Percentiles rank a stretch among this genome's conserved stretches.
These are phyloP conservation scores for Dinoponera quadriceps DNA, from an alignment of 1,140 invertebrate genomes.

Conservation along the genomic window DNA sequence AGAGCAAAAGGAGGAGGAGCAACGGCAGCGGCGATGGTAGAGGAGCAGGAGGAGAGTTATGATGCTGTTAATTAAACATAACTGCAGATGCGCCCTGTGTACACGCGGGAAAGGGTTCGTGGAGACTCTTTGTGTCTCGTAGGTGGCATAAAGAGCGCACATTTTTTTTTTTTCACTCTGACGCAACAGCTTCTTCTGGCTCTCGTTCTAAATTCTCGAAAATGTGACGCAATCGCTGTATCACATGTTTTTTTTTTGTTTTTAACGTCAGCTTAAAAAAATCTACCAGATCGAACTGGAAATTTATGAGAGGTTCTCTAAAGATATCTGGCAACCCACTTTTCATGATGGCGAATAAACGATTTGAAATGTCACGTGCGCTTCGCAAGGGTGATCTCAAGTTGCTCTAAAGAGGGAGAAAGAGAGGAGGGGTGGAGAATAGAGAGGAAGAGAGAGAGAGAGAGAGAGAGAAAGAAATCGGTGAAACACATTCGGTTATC, in stretches of 20 bases:
- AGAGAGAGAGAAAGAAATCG: background rate
- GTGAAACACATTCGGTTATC: conserved; percentile 34
- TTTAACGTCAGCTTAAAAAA: too few relatives aligned
- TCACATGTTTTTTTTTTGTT: background rate
- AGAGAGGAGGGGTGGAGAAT: background rate
- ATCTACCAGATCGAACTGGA: too few relatives aligned
- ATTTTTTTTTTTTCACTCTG: background rate
- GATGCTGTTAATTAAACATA: conserved; percentile 46
- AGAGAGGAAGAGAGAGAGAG: background rate
- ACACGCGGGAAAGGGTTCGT: conserved; percentile 1
- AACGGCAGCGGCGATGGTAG: background rate
- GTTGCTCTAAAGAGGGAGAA: too few relatives aligned
- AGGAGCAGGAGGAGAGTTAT: background rate
- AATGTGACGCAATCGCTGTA: conserved; percentile 3
- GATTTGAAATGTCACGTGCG: too few relatives aligned
- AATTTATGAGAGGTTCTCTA: too few relatives aligned
- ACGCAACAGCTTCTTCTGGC: background rate
- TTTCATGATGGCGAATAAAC: too few relatives aligned
- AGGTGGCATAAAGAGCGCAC: conserved; percentile 3
- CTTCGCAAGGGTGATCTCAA: too few relatives aligned
- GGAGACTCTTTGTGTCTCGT: conserved; percentile 12
- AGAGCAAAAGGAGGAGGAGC: too few relatives aligned
- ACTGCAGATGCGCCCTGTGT: conserved; percentile 5
- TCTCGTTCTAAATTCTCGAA: background rate
- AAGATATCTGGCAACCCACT: too few relatives aligned